phyloP scores from a whole-genome alignment of 1,140 invertebrate genomes.

The Diprion similis region DNA sequence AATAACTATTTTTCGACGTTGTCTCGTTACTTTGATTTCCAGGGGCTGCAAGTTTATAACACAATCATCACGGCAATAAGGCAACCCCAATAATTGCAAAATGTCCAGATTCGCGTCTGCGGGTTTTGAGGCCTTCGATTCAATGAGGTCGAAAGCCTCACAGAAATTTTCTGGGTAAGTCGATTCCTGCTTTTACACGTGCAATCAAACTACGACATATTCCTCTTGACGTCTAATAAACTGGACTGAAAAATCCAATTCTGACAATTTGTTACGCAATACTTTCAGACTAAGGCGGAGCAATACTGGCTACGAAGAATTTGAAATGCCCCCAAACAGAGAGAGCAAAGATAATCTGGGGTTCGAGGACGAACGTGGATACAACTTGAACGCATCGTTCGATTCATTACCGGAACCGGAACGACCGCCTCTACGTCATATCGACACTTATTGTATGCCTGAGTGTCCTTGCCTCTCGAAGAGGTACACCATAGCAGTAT shows the following conservation, averaged over 20 bases:
- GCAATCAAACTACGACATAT: neutral
- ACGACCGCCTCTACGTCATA: conserved; percentile 81
- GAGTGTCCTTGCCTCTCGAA: conserved; percentile 89
- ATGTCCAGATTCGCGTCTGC: conserved; percentile 60
- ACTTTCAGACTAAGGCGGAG: conserved; percentile 34
- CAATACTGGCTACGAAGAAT: conserved; percentile 66
- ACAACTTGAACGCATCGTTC: conserved; percentile 68
- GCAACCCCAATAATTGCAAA: conserved; percentile 63
- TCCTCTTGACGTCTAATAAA: too few relatives aligned
- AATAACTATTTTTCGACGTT: neutral
- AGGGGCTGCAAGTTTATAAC: conserved; percentile 56
- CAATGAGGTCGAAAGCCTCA: conserved; percentile 51
- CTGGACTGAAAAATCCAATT: too few relatives aligned
- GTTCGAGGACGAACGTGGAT: conserved; percentile 60
- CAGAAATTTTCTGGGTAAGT: conserved; percentile 53
- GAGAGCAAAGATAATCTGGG: conserved; percentile 62
- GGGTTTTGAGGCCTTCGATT: conserved; percentile 55
- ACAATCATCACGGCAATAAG: conserved; percentile 25
- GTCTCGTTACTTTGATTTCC: neutral
- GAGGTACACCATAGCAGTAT: conserved; percentile 85
- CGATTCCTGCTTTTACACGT: conserved; percentile 7
- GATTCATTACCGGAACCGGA: conserved; percentile 74
- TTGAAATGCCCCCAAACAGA: conserved; percentile 63
- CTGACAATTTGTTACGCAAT: too few relatives aligned
- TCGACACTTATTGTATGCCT: conserved; percentile 86